phyloP scores from a whole-genome alignment of 2,797 vertebrate genomes.

The Cirrhinus molitorella region DNA sequence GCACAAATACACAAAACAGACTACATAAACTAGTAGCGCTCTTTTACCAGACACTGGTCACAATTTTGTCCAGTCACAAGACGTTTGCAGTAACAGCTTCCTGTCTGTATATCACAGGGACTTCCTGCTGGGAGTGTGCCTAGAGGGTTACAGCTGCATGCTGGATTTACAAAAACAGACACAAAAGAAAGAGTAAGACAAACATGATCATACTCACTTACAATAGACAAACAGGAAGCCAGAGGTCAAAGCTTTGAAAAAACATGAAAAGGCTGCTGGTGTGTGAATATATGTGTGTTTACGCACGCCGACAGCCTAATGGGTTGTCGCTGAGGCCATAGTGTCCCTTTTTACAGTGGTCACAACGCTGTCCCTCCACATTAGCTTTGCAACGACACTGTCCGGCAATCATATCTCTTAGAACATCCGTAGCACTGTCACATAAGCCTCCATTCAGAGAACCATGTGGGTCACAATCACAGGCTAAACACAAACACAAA shows the following conservation, averaged over 20 bases:
- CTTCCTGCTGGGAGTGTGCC: constrained; percentile 89
- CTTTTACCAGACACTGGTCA: constrained; percentile 87
- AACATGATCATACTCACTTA: constrained; percentile 16
- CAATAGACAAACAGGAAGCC: constrained; percentile 46
- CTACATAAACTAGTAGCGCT: not conserved
- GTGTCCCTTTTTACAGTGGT: constrained; percentile 91
- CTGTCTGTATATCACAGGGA: constrained; percentile 86
- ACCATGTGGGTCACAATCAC: constrained; percentile 89
- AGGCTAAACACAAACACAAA: constrained; percentile 76
- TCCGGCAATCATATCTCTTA: constrained; percentile 88
- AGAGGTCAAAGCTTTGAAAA: constrained; percentile 23
- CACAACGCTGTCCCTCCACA: constrained; percentile 93
- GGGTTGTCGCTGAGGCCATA: constrained; percentile 87
- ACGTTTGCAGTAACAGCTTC: constrained; percentile 94
- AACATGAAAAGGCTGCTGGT: constrained; percentile 9
- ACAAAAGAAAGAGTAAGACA: constrained; percentile 50
- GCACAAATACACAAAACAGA: not conserved
- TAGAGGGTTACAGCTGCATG: constrained; percentile 89
- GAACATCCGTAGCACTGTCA: constrained; percentile 88
- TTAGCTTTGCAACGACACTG: constrained; percentile 93
- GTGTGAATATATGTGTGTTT: constrained; percentile 13
- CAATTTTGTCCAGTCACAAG: constrained; percentile 89
- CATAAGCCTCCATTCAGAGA: constrained; percentile 90
- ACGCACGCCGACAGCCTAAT: constrained; percentile 89
- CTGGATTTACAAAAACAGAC: constrained; percentile 71